Conservation (phyloP, 2,797 vertebrate genomes). For the Botia kubotai region DNA sequence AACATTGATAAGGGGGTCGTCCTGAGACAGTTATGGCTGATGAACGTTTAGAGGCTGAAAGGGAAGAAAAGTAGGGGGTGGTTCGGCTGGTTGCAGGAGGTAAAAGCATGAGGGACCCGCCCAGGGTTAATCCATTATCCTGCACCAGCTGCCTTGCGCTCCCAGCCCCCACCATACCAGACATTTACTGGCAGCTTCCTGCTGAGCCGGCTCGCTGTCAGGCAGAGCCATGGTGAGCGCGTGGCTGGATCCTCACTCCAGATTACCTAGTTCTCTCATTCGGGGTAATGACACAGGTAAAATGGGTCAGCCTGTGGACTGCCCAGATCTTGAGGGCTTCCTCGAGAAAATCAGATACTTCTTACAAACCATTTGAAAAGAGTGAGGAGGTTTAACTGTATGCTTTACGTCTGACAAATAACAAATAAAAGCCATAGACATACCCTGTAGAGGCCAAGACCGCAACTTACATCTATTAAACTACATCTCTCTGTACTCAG, state of each 20-base stretch:
- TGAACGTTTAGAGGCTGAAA: slow-evolving; percentile 37
- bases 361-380: slow-evolving; percentile 9
- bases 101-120: slow-evolving; percentile 73
- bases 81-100: slow-evolving; percentile 64
- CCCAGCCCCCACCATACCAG: slow-evolving; percentile 55
- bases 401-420: background rate
- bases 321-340: slow-evolving; percentile 2
- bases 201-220: slow-evolving; percentile 36
- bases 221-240: slow-evolving; percentile 1
- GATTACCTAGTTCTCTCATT: background rate
- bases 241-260: slow-evolving; percentile 9
- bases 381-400: slow-evolving; percentile 22
- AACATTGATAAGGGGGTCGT: slow-evolving; percentile 65
- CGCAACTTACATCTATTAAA: slow-evolving; percentile 24
- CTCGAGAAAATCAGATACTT: slow-evolving; percentile 16
- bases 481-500: slow-evolving; percentile 17
- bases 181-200: slow-evolving; percentile 58
- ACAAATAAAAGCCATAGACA: background rate
- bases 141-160: slow-evolving; percentile 76
- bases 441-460: slow-evolving; percentile 14
- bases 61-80: slow-evolving; percentile 48
- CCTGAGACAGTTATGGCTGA: slow-evolving; percentile 39
- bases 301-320: slow-evolving; percentile 1
- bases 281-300: slow-evolving; percentile 20
- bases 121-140: slow-evolving; percentile 78